Evolutionary conservation across 1,140 invertebrate genomes (phyloP), one percentile per base, ranked within the genome.

Genomic region (Pomacea maculata): DNA sequence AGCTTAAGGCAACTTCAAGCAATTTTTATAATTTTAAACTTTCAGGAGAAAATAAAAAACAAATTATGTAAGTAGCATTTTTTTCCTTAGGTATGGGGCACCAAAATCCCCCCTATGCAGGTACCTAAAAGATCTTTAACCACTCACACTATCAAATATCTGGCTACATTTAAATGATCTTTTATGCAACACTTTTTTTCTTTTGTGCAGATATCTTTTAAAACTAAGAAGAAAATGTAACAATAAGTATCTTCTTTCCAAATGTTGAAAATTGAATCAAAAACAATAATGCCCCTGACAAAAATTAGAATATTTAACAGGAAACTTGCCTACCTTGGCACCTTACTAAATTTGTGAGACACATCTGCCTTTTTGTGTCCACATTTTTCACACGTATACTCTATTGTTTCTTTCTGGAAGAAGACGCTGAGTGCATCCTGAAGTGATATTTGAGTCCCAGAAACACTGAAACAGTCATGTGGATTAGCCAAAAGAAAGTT

Each of bases 301-400:
- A 12, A 70, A 45, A 12, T 25, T 11, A 15, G 21, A 70, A 29
- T 25, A 12, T 25, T 70, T 29, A 11, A 70, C 12, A 70, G 34
- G 21, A 25, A 25, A 25, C 11, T 6, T 15, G 4, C 55, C 68
- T 81, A 90, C 89, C 89, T 87, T 64, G 89, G 89, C 70, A 90
- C 75, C 25, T 82, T 83, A 1, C 81, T 83, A 78, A 90, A 88
- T 75, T 87, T 87, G 78, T 89, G 87, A 12, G 79, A 78, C 34
- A 89, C 86, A 55, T 85, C 79, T 6, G 88, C 86, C 57, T 87
- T 86, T 12, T 64, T 82, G 45, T 84, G 83, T 7, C 82, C 83
- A 87, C 90, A 91, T 82, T 89, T 87, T 71, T 86, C 88, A 86
- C 89, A 91, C 45, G 79, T 88, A 67, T 89, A 90, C 17, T 91